These are phyloP conservation scores for Drosophila setifemur DNA, from an alignment of 1,140 invertebrate species.

Conservation along the genomic window DNA sequence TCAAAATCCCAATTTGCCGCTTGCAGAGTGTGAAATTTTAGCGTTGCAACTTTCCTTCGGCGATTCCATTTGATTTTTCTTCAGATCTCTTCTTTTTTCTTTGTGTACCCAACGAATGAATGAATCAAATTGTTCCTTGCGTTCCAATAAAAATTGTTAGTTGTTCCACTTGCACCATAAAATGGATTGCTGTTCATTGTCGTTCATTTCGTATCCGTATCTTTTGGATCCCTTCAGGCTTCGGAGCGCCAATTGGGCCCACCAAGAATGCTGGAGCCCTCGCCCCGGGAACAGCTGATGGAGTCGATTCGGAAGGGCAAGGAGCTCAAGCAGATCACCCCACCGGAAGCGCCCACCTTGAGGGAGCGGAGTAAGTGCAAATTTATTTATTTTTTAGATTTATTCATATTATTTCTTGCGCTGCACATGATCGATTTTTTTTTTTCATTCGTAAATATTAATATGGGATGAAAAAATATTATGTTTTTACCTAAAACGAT, in stretches of 20 bases:
- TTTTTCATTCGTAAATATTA: no score
- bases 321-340: slow-evolving; percentile 85
- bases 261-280: slow-evolving; percentile 86
- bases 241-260: slow-evolving; percentile 94
- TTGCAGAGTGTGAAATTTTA: slow-evolving; percentile 1
- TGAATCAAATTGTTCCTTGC: background rate
- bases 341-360: slow-evolving; percentile 56
- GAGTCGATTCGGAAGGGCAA: slow-evolving; percentile 93
- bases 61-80: slow-evolving; percentile 2
- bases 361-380: slow-evolving; percentile 74
- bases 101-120: background rate
- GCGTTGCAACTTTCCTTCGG: background rate
- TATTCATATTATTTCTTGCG: no score
- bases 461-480: no score
- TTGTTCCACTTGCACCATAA: background rate
- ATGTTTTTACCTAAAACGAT: no score
- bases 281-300: slow-evolving; percentile 93
- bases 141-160: slow-evolving; percentile 32
- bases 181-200: background rate
- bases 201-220: background rate
- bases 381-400: background rate
- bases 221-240: slow-evolving; percentile 84
- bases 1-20: slow-evolving; percentile 15
- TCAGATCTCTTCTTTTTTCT: background rate
- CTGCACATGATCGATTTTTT: no score